These are phyloP conservation scores for Drosophila fulvimacula DNA, from an alignment of 2,888 invertebrate species.

Conservation along the genomic window DNA sequence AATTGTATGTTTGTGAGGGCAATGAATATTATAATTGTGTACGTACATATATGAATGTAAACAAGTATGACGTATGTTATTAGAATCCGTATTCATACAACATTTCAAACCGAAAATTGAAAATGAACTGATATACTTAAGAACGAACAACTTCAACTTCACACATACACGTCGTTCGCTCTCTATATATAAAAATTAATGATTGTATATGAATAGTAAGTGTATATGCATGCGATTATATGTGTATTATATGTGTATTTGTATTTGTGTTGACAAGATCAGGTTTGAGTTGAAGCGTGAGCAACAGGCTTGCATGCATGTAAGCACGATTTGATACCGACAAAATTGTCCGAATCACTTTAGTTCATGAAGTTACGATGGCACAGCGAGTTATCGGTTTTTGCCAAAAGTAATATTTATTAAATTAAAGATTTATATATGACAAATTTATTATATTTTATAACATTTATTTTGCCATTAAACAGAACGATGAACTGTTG, in stretches of 20 bases:
- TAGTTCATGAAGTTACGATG: slow-evolving; percentile 11
- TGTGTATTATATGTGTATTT: slow-evolving; percentile 25
- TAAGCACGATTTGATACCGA: slow-evolving; percentile 46
- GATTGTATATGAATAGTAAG: slow-evolving; percentile 38
- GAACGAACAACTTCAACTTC: slow-evolving; percentile 60
- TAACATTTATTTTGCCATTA: not conserved
- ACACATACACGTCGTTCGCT: slow-evolving; percentile 29
- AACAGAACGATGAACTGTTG: not conserved
- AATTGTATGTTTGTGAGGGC: not conserved
- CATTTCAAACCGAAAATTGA: slow-evolving; percentile 59
- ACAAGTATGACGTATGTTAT: slow-evolving; percentile 27
- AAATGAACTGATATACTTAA: slow-evolving; percentile 57
- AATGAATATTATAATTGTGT: slow-evolving; percentile 21
- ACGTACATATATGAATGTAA: slow-evolving; percentile 35
- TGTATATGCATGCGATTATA: slow-evolving; percentile 25
- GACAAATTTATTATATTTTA: not conserved
- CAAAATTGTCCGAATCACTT: slow-evolving; percentile 41
- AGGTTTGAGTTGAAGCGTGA: slow-evolving; percentile 54
- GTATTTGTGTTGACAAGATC: slow-evolving; percentile 47
- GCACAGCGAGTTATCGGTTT: not conserved
- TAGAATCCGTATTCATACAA: slow-evolving; percentile 52
- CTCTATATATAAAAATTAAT: slow-evolving; percentile 22
- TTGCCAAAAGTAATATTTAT: not conserved
- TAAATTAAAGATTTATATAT: not conserved
- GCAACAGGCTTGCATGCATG: slow-evolving; percentile 58